phyloP scores from a whole-genome alignment of 2,113 vertebrate species.

The Stegastes partitus region DNA sequence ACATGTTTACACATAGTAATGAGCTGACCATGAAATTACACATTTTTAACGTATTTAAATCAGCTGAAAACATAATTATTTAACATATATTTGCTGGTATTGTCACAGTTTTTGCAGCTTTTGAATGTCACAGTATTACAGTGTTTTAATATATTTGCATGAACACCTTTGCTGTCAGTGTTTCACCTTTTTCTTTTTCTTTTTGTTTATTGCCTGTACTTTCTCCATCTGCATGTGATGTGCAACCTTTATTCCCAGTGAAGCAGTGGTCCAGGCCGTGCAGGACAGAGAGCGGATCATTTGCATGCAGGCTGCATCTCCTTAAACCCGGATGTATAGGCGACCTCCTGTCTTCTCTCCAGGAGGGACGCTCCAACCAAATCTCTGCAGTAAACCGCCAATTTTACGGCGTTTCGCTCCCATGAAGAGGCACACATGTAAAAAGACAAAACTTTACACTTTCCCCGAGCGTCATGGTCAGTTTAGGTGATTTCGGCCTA shows the following conservation, averaged over 20 bases:
- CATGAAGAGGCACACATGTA: rapidly evolving
- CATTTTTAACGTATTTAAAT: too few species aligned
- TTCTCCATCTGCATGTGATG: too few species aligned
- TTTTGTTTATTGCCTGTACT: too few species aligned
- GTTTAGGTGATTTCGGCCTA: conserved; percentile 1
- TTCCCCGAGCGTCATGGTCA: rapidly evolving
- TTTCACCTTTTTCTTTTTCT: too few species aligned
- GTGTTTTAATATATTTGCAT: too few species aligned
- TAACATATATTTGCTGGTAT: too few species aligned
- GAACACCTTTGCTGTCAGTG: too few species aligned
- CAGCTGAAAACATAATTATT: too few species aligned
- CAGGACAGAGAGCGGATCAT: neutral
- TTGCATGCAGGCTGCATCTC: neutral
- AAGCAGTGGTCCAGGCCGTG: neutral
- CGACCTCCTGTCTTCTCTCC: neutral
- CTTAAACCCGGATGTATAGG: neutral
- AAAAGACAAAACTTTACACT: neutral
- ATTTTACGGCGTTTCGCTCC: neutral
- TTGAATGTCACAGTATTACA: too few species aligned
- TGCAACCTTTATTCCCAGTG: neutral
- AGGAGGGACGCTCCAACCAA: neutral
- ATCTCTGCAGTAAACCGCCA: rapidly evolving
- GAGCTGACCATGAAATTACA: too few species aligned
- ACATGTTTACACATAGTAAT: too few species aligned
- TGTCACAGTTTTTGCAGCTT: too few species aligned